A percentile compares a stretch with the other conserved stretches of the same genome.
phyloP scores from a whole-genome alignment of 2,888 invertebrate genomes.

The Himalopsyche japonica region DNA sequence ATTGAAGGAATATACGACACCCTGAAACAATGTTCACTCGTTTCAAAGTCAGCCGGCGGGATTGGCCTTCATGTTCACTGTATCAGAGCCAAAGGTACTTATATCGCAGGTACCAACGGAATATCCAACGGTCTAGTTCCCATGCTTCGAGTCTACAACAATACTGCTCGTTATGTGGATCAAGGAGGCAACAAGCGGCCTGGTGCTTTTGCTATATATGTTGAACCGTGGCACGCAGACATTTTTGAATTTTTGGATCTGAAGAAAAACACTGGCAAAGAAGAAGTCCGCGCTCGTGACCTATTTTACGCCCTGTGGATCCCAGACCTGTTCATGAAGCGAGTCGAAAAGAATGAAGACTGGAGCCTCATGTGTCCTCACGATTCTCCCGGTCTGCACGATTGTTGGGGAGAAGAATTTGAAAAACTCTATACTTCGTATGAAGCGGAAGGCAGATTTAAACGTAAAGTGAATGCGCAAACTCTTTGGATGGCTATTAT shows the following conservation, averaged over 20 bases:
- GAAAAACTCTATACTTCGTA: conserved; percentile 84
- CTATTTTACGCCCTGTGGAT: conserved; percentile 98
- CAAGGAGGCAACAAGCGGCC: conserved; percentile 98
- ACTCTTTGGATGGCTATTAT: conserved; percentile 92
- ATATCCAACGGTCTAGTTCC: conserved; percentile 95
- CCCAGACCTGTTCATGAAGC: conserved; percentile 96
- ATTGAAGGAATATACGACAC: conserved; percentile 95
- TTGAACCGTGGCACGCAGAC: conserved; percentile 99
- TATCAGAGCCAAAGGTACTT: conserved; percentile 88
- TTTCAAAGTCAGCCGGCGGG: conserved; percentile 96
- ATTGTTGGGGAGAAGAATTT: conserved; percentile 95
- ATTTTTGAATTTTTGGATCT: conserved; percentile 93
- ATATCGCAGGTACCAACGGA: conserved; percentile 93
- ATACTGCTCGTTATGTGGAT: conserved; percentile 94
- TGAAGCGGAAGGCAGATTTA: conserved; percentile 75
- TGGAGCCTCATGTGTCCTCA: conserved; percentile 99
- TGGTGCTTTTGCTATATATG: conserved; percentile 95
- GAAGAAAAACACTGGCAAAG: conserved; percentile 94
- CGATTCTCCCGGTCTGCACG: conserved; percentile 85
- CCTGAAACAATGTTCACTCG: conserved; percentile 88
- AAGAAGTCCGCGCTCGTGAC: conserved; percentile 92
- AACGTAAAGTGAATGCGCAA: conserved; percentile 77
- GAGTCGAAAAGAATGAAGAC: conserved; percentile 79
- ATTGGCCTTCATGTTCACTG: conserved; percentile 96
- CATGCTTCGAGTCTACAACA: conserved; percentile 93